These are phyloP conservation scores for Ammodytes marinus DNA, from an alignment of 2,113 vertebrate species.

Conservation along the genomic window DNA sequence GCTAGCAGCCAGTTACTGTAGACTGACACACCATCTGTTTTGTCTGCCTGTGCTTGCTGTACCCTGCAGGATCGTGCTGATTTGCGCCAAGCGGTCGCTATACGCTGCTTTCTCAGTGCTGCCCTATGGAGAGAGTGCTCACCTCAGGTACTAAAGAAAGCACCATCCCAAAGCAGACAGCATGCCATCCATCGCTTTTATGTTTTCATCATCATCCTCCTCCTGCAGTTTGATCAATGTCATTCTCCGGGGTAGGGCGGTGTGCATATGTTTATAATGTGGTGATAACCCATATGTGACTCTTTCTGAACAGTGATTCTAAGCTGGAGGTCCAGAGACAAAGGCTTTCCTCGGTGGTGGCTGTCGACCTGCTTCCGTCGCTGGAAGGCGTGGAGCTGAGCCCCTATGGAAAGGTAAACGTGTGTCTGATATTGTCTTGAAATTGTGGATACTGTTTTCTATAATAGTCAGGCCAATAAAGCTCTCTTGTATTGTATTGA, in stretches of 20 bases:
- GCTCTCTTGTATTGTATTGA: no score
- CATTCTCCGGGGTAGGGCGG: slow-evolving; percentile 10
- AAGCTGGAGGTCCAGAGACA: slow-evolving; percentile 92
- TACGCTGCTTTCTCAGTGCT: slow-evolving; percentile 97
- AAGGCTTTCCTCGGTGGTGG: slow-evolving; percentile 91
- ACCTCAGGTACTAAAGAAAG: slow-evolving; percentile 89
- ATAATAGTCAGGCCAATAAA: no score
- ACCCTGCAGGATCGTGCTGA: slow-evolving; percentile 93
- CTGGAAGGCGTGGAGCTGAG: slow-evolving; percentile 95
- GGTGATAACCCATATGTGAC: slow-evolving; percentile 26
- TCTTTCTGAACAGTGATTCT: slow-evolving; percentile 86
- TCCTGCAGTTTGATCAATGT: slow-evolving; percentile 36
- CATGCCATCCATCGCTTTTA: slow-evolving; percentile 44
- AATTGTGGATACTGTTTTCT: no score
- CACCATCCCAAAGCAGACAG: slow-evolving; percentile 53
- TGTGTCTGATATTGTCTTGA: background rate
- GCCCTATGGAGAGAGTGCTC: slow-evolving; percentile 93
- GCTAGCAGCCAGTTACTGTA: slow-evolving; percentile 41
- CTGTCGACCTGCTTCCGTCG: slow-evolving; percentile 90
- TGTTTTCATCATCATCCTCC: slow-evolving; percentile 45
- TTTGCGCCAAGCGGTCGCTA: slow-evolving; percentile 96
- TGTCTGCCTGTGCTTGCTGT: slow-evolving; percentile 82
- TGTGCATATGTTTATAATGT: background rate
- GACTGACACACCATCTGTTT: slow-evolving; percentile 76
- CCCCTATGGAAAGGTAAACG: slow-evolving; percentile 90